phyloP scores from a whole-genome alignment of 2,113 vertebrate species.

The Salvelinus fontinalis region DNA sequence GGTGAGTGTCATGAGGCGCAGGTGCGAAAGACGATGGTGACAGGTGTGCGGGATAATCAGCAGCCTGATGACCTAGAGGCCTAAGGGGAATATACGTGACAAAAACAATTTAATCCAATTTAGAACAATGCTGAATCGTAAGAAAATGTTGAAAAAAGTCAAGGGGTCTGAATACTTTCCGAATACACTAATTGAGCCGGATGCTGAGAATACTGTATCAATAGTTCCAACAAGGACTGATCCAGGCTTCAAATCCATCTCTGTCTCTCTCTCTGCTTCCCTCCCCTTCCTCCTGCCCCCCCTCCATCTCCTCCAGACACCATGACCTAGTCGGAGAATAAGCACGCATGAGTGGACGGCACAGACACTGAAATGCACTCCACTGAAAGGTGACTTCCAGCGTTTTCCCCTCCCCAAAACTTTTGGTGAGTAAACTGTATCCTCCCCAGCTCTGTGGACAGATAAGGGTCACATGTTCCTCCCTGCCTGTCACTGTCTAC shows the following conservation, averaged over 20 bases:
- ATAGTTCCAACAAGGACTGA: too few relatives aligned
- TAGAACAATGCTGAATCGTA: too few relatives aligned
- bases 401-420: background rate
- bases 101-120: too few relatives aligned
- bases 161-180: too few relatives aligned
- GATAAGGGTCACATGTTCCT: background rate
- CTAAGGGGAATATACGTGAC: too few relatives aligned
- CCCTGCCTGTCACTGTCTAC: background rate
- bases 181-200: too few relatives aligned
- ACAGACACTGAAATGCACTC: conserved; percentile 18
- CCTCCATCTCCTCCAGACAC: conserved; percentile 1
- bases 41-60: too few relatives aligned
- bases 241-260: background rate
- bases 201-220: too few relatives aligned
- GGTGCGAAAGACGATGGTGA: too few relatives aligned
- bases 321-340: conserved; percentile 2
- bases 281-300: background rate
- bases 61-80: too few relatives aligned
- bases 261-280: background rate
- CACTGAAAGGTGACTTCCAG: conserved; percentile 25
- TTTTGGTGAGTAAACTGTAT: conserved; percentile 21
- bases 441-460: conserved; percentile 7
- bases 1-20: too few relatives aligned
- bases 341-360: background rate
- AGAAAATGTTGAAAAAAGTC: too few relatives aligned